phyloP scores from a whole-genome alignment of 37 sponge, comb jelly and placozoan genomes.

The Cliona cf. orientalis region DNA sequence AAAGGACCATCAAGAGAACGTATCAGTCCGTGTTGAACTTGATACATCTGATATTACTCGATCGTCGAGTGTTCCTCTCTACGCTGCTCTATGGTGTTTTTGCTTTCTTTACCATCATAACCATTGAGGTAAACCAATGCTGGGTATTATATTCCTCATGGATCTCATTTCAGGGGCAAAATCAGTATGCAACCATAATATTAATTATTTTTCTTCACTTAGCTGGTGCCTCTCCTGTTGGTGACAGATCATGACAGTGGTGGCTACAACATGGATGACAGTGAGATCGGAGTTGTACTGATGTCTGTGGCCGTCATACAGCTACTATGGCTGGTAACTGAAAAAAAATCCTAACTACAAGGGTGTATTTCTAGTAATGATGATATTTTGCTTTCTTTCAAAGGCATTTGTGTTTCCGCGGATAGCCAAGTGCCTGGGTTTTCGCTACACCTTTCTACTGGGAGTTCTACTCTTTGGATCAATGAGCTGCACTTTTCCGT shows the following conservation, averaged over 20 bases:
- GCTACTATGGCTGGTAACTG: slow-evolving; percentile 67
- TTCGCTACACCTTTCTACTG: slow-evolving; percentile 30
- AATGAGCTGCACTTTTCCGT: slow-evolving; percentile 43
- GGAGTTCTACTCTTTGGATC: slow-evolving; percentile 28
- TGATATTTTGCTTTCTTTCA: too few relatives aligned
- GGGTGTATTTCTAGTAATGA: too few relatives aligned
- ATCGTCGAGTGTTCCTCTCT: slow-evolving; percentile 62
- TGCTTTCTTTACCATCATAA: slow-evolving; percentile 49
- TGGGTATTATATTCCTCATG: background rate
- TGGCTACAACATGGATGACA: slow-evolving; percentile 78
- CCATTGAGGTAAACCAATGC: slow-evolving; percentile 53
- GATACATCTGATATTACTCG: too few relatives aligned
- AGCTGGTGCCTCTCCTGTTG: slow-evolving; percentile 79
- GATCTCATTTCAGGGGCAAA: too few relatives aligned
- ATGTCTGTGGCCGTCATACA: slow-evolving; percentile 38
- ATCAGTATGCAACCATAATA: too few relatives aligned
- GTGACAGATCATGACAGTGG: slow-evolving; percentile 73
- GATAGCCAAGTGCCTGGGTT: slow-evolving; percentile 54
- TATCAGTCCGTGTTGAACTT: too few relatives aligned
- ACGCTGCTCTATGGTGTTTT: slow-evolving; percentile 58
- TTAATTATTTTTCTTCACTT: too few relatives aligned
- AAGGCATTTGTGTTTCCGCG: slow-evolving; percentile 65
- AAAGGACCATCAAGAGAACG: too few relatives aligned
- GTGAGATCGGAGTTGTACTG: slow-evolving; percentile 72
- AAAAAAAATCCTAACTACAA: too few relatives aligned